These are phyloP conservation scores for Malacoraja senta DNA, from an alignment of 2,797 vertebrate species.

Conservation along the genomic window DNA sequence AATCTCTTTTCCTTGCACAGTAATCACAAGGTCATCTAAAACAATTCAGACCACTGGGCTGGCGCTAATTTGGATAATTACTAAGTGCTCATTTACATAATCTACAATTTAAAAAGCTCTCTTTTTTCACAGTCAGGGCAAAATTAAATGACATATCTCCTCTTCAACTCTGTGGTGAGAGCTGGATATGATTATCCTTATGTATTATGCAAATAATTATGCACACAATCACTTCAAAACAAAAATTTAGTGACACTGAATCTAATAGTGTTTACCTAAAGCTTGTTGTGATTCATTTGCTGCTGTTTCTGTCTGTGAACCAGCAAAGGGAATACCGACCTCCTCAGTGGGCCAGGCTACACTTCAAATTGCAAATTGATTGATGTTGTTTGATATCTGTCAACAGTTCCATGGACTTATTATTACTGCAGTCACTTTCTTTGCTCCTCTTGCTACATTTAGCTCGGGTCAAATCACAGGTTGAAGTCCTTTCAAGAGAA, in stretches of 20 bases:
- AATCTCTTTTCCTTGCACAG: not conserved
- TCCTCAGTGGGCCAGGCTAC: conserved; percentile 41
- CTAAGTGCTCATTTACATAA: conserved; percentile 16
- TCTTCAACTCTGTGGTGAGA: conserved; percentile 39
- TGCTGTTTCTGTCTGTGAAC: conserved; percentile 39
- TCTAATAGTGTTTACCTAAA: conserved; percentile 32
- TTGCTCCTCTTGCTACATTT: not conserved
- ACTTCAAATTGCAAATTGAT: conserved; percentile 41
- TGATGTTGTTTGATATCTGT: conserved; percentile 44
- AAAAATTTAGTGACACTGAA: conserved; percentile 8
- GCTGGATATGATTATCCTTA: conserved; percentile 21
- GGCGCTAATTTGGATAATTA: conserved; percentile 27
- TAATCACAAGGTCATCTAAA: conserved; percentile 30
- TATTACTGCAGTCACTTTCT: conserved; percentile 49
- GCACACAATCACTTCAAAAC: conserved; percentile 28
- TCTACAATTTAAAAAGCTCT: conserved; percentile 31
- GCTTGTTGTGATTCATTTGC: conserved; percentile 31
- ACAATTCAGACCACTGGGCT: conserved; percentile 27
- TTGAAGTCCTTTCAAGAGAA: no score
- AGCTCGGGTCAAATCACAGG: no score
- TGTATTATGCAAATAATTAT: conserved; percentile 13
- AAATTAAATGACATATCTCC: conserved; percentile 47
- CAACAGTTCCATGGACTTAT: conserved; percentile 47
- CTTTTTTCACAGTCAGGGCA: conserved; percentile 40
- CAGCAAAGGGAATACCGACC: conserved; percentile 42